These are phyloP conservation scores for Presbytis comata DNA, from an alignment of 2,797 vertebrate species.

Conservation along the genomic window DNA sequence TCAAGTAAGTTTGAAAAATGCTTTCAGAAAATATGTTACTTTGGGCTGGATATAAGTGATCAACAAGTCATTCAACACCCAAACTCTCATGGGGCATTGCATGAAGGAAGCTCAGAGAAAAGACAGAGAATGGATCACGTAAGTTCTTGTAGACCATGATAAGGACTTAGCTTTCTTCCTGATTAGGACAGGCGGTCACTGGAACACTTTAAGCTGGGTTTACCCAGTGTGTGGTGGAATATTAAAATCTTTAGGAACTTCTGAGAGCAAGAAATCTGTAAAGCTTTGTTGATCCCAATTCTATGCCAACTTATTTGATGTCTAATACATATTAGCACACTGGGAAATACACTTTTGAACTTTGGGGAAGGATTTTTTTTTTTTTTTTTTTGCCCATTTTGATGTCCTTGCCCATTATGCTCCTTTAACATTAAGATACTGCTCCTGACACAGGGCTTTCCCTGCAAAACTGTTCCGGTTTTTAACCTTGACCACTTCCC, in stretches of 20 bases:
- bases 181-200: background rate
- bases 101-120: background rate
- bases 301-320: background rate
- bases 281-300: background rate
- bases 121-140: background rate
- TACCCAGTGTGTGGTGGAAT: background rate
- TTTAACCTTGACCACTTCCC: background rate
- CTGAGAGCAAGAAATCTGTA: background rate
- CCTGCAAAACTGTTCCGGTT: background rate
- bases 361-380: background rate
- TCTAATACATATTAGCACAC: background rate
- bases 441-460: background rate
- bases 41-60: background rate
- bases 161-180: background rate
- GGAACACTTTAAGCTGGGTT: background rate
- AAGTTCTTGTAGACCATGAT: background rate
- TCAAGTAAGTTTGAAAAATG: constrained; percentile 1
- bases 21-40: background rate
- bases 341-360: background rate
- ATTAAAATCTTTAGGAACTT: background rate
- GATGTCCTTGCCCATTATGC: background rate
- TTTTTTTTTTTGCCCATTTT: background rate
- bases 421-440: background rate
- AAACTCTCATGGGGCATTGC: background rate
- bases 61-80: background rate